Conservation (phyloP, 2,113 vertebrate species). For the Ciconia boyciana region DNA sequence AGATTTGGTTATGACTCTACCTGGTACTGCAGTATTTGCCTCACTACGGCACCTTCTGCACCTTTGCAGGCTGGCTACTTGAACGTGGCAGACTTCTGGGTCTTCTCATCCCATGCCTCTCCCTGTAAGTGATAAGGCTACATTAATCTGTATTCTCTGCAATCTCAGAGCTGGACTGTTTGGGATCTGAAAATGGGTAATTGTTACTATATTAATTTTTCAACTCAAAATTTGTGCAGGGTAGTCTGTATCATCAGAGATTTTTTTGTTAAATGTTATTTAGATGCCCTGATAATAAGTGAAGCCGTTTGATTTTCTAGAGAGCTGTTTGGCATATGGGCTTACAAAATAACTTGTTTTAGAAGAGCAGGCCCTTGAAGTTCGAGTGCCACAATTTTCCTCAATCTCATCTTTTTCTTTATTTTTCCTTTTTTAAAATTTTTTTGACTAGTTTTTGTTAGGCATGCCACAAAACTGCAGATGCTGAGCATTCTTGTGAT, state of each 20-base stretch:
- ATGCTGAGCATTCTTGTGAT: constrained; percentile 70
- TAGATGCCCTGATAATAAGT: neutral
- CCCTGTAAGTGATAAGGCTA: neutral
- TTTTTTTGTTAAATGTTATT: neutral
- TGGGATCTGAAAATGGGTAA: neutral
- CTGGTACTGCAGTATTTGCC: neutral
- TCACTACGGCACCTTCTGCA: neutral
- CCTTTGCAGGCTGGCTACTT: neutral
- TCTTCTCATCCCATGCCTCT: neutral
- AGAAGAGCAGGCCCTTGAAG: neutral
- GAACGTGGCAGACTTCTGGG: neutral
- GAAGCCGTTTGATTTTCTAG: neutral
- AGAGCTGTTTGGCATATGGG: neutral
- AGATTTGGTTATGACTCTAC: constrained; percentile 22
- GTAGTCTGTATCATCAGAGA: neutral
- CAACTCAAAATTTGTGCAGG: neutral
- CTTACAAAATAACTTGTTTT: neutral
- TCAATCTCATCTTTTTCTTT: neutral
- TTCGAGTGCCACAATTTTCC: constrained; percentile 22
- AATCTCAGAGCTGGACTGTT: neutral
- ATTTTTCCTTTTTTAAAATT: neutral
- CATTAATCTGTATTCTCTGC: neutral
- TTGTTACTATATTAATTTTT: neutral
- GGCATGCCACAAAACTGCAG: constrained; percentile 61
- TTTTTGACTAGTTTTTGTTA: constrained; percentile 6